phyloP scores from a whole-genome alignment of 2,113 vertebrate species.

The Pluvialis apricaria region DNA sequence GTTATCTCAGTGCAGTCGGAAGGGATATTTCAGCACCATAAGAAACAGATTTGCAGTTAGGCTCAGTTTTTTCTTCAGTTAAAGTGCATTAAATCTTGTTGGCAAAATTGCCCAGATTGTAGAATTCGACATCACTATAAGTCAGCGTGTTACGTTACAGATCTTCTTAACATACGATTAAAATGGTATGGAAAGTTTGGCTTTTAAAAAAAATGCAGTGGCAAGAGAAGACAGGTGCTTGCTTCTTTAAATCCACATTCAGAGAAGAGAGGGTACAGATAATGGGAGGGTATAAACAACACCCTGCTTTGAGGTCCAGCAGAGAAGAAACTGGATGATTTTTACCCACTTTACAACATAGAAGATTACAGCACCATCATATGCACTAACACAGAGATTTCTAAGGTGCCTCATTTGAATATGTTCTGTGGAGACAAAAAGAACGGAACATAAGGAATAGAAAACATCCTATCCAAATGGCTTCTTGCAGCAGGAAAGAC shows the following conservation, averaged over 20 bases:
- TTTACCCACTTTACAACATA: slow-evolving; percentile 78
- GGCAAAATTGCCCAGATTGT: slow-evolving; percentile 70
- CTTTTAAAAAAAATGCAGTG: slow-evolving; percentile 36
- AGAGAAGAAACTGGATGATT: slow-evolving; percentile 70
- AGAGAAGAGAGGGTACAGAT: slow-evolving; percentile 66
- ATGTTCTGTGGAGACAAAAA: slow-evolving; percentile 73
- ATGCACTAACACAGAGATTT: slow-evolving; percentile 69
- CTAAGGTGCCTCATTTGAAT: slow-evolving; percentile 81
- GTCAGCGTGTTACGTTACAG: slow-evolving; percentile 57
- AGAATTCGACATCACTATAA: slow-evolving; percentile 71
- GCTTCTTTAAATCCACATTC: slow-evolving; percentile 77
- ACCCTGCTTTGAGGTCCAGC: slow-evolving; percentile 77
- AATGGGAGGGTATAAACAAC: slow-evolving; percentile 72
- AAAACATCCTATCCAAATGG: slow-evolving; percentile 69
- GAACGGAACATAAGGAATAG: slow-evolving; percentile 61
- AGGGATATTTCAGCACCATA: slow-evolving; percentile 82
- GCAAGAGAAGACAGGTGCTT: slow-evolving; percentile 67
- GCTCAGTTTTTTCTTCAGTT: slow-evolving; percentile 77
- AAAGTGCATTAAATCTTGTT: slow-evolving; percentile 79
- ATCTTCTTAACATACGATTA: slow-evolving; percentile 60
- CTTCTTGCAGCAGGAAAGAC: slow-evolving; percentile 69
- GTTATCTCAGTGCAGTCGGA: slow-evolving; percentile 76
- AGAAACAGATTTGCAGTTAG: slow-evolving; percentile 75
- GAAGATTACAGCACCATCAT: slow-evolving; percentile 71
- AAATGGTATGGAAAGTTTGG: slow-evolving; percentile 76